Conservation (phyloP, 2,113 vertebrate genomes). For the Semicossyphus pulcher region DNA sequence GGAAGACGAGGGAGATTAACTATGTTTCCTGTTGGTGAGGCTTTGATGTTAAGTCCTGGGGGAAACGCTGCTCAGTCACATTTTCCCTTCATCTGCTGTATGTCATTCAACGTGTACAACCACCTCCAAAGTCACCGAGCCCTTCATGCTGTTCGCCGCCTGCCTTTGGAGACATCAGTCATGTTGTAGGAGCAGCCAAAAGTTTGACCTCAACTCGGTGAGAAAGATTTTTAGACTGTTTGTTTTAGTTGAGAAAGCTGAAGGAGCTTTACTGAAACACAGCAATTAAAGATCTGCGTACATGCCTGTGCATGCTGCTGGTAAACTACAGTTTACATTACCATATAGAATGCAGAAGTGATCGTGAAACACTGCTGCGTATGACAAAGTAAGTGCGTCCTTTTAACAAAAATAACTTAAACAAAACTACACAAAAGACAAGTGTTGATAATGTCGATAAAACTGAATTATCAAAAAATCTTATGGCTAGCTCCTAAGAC, state of each 20-base stretch:
- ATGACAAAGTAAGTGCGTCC: too few relatives aligned
- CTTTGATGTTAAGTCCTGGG: constrained; percentile 81
- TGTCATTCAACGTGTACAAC: constrained; percentile 70
- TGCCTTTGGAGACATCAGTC: constrained; percentile 63
- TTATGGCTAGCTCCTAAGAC: too few relatives aligned
- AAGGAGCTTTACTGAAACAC: neutral
- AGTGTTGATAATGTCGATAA: too few relatives aligned
- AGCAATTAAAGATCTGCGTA: neutral
- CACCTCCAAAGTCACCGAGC: constrained; percentile 69
- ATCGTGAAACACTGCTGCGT: too few relatives aligned
- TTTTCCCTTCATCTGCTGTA: constrained; percentile 68
- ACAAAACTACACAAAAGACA: too few relatives aligned
- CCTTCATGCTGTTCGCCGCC: constrained; percentile 55
- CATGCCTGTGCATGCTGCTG: constrained; percentile 1
- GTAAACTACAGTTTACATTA: neutral
- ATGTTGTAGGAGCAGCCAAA: constrained; percentile 30
- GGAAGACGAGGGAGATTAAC: constrained; percentile 76
- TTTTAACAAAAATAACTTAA: too few relatives aligned
- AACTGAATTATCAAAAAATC: too few relatives aligned
- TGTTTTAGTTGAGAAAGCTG: constrained; percentile 16
- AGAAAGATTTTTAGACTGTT: constrained; percentile 28
- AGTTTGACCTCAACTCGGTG: constrained; percentile 43
- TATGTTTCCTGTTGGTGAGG: constrained; percentile 76
- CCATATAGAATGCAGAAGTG: neutral
- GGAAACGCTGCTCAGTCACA: constrained; percentile 70